A percentile compares a stretch with the other conserved stretches of the same genome.
phyloP scores from a whole-genome alignment of 2,888 invertebrate species.

The Platycheirus rosarum region DNA sequence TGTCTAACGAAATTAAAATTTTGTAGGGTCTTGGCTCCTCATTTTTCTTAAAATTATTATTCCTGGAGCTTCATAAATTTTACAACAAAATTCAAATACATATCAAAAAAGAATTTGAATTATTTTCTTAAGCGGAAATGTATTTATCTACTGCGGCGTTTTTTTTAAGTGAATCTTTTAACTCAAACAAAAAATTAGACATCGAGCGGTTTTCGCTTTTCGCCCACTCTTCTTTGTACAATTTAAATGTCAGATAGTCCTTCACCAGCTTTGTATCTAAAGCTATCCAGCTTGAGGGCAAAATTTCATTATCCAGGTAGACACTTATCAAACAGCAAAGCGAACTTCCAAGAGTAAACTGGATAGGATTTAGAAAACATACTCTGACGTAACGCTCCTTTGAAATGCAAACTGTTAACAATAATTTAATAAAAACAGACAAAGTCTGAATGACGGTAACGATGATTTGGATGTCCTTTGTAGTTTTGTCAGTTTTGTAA shows the following conservation, averaged over 20 bases:
- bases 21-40: too few relatives aligned
- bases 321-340: constrained; percentile 2
- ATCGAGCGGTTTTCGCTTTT: neutral
- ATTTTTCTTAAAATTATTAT: too few relatives aligned
- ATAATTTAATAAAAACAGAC: constrained; percentile 3
- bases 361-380: too few relatives aligned
- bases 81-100: too few relatives aligned
- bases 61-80: too few relatives aligned
- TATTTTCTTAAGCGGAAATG: neutral
- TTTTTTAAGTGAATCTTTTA: neutral
- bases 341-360: neutral
- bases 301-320: neutral
- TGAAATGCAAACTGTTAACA: constrained; percentile 5
- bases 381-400: neutral
- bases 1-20: too few relatives aligned
- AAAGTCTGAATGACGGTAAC: too few relatives aligned
- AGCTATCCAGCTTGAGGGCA: neutral
- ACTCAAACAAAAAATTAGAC: neutral
- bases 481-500: neutral
- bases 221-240: neutral
- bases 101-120: neutral
- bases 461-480: constrained; percentile 12
- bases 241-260: neutral
- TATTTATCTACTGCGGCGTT: too few relatives aligned
- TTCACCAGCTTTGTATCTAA: too few relatives aligned